These are phyloP conservation scores for Ichneumoninae sp. DNA, from an alignment of 2,888 invertebrate genomes.

Conservation along the genomic window DNA sequence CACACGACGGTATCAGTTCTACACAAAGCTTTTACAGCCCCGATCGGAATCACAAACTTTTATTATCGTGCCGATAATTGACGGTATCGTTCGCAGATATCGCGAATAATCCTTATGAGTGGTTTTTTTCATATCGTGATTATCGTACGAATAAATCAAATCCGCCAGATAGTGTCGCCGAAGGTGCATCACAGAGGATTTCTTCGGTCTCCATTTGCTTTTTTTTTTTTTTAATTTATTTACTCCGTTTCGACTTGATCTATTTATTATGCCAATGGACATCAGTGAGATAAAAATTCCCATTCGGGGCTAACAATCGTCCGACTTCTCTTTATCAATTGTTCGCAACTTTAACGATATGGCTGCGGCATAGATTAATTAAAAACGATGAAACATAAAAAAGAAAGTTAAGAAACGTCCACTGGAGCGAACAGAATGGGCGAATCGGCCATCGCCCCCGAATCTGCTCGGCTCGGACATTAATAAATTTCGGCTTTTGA, in stretches of 20 bases:
- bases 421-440: not conserved
- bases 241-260: slow-evolving; percentile 39
- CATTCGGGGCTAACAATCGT: slow-evolving; percentile 60
- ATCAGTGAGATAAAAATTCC: slow-evolving; percentile 40
- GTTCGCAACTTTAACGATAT: slow-evolving; percentile 68
- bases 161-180: not conserved
- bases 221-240: slow-evolving; percentile 23
- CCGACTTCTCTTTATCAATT: slow-evolving; percentile 51
- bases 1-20: slow-evolving; percentile 78
- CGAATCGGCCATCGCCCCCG: not conserved
- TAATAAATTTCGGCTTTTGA: slow-evolving; percentile 23
- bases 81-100: slow-evolving; percentile 12
- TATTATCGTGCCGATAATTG: slow-evolving; percentile 14
- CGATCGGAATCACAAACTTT: slow-evolving; percentile 56
- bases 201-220: not conserved
- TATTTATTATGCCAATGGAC: slow-evolving; percentile 6
- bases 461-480: slow-evolving; percentile 1
- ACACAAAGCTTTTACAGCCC: slow-evolving; percentile 64
- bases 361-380: slow-evolving; percentile 50
- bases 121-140: not conserved
- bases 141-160: not conserved
- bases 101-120: slow-evolving; percentile 36
- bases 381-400: not conserved
- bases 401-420: not conserved
- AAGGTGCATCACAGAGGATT: slow-evolving; percentile 7